Conservation (phyloP, 2,888 invertebrate genomes). For the Parnassius smintheus region DNA sequence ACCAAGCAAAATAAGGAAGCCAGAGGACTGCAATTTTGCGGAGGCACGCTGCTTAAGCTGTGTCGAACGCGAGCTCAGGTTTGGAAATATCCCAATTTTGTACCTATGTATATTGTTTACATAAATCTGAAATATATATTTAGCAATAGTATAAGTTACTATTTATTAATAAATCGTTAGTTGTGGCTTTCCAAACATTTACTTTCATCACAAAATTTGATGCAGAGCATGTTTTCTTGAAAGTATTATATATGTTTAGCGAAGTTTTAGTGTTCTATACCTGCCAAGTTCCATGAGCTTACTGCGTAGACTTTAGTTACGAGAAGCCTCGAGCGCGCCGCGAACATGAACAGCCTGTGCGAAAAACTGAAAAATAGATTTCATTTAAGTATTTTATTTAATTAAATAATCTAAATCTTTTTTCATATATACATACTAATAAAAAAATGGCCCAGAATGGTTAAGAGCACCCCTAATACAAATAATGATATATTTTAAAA, state of each 20-base stretch:
- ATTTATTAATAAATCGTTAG: conserved; percentile 19
- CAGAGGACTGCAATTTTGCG: conserved; percentile 43
- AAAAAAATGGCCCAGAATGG: background rate
- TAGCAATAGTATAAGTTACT: conserved; percentile 13
- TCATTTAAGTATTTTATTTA: too few species aligned
- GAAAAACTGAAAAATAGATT: conserved; percentile 1
- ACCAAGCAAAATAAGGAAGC: conserved; percentile 58
- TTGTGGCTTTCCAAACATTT: conserved; percentile 21
- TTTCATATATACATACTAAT: background rate
- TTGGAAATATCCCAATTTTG: conserved; percentile 52
- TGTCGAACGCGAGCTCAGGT: conserved; percentile 60
- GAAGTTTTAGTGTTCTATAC: conserved; percentile 31
- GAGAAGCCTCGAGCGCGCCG: conserved; percentile 7
- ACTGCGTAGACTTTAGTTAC: conserved; percentile 15
- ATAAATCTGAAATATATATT: conserved; percentile 32
- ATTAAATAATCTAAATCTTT: background rate
- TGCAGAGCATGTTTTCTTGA: conserved; percentile 32
- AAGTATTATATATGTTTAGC: conserved; percentile 26
- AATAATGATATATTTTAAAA: background rate
- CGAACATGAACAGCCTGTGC: conserved; percentile 22
- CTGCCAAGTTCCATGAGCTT: conserved; percentile 18
- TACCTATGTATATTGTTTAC: conserved; percentile 43
- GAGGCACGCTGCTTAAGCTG: conserved; percentile 56
- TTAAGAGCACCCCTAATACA: too few species aligned
- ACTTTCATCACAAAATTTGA: conserved; percentile 15